phyloP scores from a whole-genome alignment of 2,797 vertebrate species.

The Hypotaenidia philippensis region DNA sequence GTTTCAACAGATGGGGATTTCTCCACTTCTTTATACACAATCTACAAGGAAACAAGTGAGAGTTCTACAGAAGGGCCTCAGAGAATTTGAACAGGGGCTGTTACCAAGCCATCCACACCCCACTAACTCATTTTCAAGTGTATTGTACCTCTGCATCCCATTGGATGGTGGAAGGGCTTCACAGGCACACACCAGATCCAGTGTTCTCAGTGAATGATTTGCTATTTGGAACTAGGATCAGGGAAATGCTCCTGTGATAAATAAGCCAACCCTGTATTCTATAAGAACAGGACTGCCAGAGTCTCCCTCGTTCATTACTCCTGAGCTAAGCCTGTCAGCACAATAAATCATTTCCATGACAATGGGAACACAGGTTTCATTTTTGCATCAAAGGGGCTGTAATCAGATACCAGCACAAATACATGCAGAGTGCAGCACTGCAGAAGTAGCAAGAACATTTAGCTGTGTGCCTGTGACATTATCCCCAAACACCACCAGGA shows the following conservation, averaged over 20 bases:
- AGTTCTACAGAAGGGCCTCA: not conserved
- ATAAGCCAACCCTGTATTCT: not conserved
- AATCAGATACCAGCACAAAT: not conserved
- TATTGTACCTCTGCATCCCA: not conserved
- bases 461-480: not conserved
- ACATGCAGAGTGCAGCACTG: not conserved
- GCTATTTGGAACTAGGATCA: not conserved
- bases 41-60: slow-evolving; percentile 78
- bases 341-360: not conserved
- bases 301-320: not conserved
- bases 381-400: not conserved
- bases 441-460: not conserved
- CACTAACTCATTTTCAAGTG: not conserved
- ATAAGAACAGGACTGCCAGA: not conserved
- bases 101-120: not conserved
- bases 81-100: not conserved
- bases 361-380: not conserved
- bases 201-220: not conserved
- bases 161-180: not conserved
- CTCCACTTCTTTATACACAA: slow-evolving; percentile 93
- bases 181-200: not conserved
- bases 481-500: not conserved
- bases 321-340: not conserved
- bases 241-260: not conserved
- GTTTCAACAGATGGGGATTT: slow-evolving; percentile 78